Percentiles rank a stretch among this genome's conserved stretches.
Evolutionary conservation across 30 jellyfish, hydroid and myxozoan genomes (phyloP).

Genomic region (Aurelia sp.): DNA sequence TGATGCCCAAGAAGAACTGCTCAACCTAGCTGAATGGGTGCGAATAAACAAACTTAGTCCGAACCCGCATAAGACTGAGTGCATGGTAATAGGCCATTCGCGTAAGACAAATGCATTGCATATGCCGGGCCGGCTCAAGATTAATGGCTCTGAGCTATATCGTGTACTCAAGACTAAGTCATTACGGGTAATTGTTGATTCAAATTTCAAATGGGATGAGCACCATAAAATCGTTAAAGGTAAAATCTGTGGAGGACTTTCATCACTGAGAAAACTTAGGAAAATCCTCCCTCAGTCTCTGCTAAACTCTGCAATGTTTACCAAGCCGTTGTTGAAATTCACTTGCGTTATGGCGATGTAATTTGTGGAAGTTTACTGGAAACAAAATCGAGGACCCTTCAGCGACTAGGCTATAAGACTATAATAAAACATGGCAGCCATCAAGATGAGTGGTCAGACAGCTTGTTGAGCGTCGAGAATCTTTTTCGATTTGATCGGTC

Average conservation of each 20-base stretch:
- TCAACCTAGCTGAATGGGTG: too few species aligned
- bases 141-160: neutral
- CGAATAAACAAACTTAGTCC: slow-evolving; percentile 2
- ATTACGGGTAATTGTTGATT: neutral
- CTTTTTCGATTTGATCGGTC: too few species aligned
- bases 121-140: neutral
- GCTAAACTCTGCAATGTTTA: neutral
- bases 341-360: neutral
- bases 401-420: too few species aligned
- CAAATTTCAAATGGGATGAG: too few species aligned
- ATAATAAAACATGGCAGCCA: too few species aligned
- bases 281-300: neutral
- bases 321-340: neutral
- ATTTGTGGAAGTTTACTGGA: too few species aligned
- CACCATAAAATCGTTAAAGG: neutral
- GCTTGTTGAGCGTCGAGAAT: neutral
- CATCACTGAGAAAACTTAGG: neutral
- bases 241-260: too few species aligned
- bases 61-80: slow-evolving; percentile 1
- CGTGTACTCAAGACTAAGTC: neutral
- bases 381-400: neutral
- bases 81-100: neutral
- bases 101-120: neutral
- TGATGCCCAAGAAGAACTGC: slow-evolving; percentile 7
- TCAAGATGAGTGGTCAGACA: neutral